Percentiles rank a stretch among this genome's conserved stretches.
Evolutionary conservation across 2,113 vertebrate species (phyloP).

Genomic region (Sturnus vulgaris): DNA sequence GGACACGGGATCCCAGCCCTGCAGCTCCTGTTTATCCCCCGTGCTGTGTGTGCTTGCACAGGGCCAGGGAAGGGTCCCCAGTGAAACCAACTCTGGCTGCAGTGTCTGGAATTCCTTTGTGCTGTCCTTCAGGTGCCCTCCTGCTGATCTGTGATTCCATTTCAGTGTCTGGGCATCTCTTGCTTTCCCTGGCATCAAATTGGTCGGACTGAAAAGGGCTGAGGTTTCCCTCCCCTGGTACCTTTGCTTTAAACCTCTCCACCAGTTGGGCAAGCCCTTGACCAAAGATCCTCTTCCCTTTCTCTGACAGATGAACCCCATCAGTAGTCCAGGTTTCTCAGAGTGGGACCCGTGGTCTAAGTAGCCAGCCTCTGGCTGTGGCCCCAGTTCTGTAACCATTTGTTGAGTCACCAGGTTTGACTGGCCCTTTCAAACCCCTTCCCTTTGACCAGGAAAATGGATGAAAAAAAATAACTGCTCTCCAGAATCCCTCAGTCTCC

Average conservation of each 20-base stretch:
- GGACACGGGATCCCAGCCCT: neutral
- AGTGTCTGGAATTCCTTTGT: neutral
- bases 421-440: neutral
- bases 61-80: neutral
- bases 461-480: neutral
- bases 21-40: neutral
- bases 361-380: neutral
- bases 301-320: neutral
- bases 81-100: neutral
- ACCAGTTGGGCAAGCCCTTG: neutral
- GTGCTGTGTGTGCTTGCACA: rapidly evolving
- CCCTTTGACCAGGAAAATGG: neutral
- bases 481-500: neutral
- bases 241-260: neutral
- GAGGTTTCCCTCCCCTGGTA: neutral
- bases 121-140: neutral
- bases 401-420: neutral
- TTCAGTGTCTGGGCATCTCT: neutral
- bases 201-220: neutral
- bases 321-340: neutral
- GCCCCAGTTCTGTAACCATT: neutral
- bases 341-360: neutral
- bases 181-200: neutral
- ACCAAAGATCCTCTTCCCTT: neutral
- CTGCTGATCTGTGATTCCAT: neutral